A percentile compares a stretch with the other conserved stretches of the same genome.
These are phyloP conservation scores for Manis crassicaudata DNA, from an alignment of 2,797 vertebrate genomes.

Conservation along the genomic window DNA sequence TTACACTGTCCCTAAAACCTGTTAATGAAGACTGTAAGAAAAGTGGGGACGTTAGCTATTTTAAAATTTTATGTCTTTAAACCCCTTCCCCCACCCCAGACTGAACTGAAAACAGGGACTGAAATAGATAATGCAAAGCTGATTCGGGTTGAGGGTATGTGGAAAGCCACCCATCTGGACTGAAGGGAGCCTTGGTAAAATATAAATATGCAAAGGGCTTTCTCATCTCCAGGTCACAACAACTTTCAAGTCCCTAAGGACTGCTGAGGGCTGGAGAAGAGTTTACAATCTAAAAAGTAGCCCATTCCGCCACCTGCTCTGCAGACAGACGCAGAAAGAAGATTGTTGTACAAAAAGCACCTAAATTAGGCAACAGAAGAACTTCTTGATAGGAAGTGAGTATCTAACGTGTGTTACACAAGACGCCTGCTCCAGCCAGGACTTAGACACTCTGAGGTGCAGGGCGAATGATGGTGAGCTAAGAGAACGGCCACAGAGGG, in stretches of 20 bases:
- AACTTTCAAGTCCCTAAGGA: neutral
- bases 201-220: neutral
- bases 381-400: neutral
- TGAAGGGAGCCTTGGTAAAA: neutral
- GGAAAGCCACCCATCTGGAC: neutral
- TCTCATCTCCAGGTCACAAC: neutral
- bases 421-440: neutral
- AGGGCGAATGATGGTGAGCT: neutral
- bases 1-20: neutral
- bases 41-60: neutral
- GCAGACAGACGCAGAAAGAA: neutral
- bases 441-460: neutral
- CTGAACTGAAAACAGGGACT: slow-evolving; percentile 20
- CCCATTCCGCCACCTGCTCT: neutral
- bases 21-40: neutral
- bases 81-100: neutral
- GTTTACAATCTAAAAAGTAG: neutral
- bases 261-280: neutral
- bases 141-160: neutral
- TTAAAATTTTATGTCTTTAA: neutral
- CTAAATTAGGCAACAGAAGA: neutral
- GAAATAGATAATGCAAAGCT: slow-evolving; percentile 31
- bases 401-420: neutral
- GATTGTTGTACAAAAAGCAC: neutral
- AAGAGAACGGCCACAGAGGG: neutral